Percentiles rank a stretch among this genome's conserved stretches.
phyloP scores from a whole-genome alignment of 2,113 vertebrate species.

The Leptobrachium ailaonicum region DNA sequence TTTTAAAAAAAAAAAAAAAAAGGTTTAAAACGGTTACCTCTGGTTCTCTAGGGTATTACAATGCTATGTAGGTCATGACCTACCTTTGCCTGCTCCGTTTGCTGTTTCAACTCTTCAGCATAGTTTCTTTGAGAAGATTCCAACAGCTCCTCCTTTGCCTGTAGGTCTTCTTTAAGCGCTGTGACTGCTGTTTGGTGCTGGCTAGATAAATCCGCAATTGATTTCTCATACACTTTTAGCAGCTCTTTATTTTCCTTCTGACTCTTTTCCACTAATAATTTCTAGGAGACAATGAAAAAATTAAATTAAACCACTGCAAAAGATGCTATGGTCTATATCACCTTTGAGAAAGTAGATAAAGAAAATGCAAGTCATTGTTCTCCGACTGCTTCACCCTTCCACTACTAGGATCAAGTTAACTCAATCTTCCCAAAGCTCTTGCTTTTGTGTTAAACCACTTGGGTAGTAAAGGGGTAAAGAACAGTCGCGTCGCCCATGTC shows the following conservation, averaged over 20 bases:
- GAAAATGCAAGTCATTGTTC: no score
- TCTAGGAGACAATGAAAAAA: conserved; percentile 52
- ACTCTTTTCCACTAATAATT: conserved; percentile 63
- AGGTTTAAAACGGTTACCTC: no score
- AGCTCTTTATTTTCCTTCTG: conserved; percentile 71
- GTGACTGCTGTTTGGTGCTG: conserved; percentile 66
- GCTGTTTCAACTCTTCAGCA: conserved; percentile 69
- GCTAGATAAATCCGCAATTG: conserved; percentile 63
- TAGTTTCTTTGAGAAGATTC: conserved; percentile 63
- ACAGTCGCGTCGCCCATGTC: no score
- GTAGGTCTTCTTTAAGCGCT: conserved; percentile 63
- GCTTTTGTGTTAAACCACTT: no score
- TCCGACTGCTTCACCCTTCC: no score
- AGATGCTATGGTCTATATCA: no score
- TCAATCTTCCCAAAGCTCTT: no score
- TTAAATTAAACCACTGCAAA: background rate
- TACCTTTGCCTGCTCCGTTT: conserved; percentile 82
- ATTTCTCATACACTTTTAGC: conserved; percentile 71
- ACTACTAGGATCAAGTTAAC: no score
- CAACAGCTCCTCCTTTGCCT: conserved; percentile 68
- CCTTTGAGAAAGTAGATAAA: no score
- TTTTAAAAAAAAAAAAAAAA: no score
- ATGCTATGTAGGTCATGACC: background rate
- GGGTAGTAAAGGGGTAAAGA: no score
- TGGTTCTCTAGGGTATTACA: no score